These are phyloP conservation scores for Galemys pyrenaicus DNA, from an alignment of 2,113 vertebrate genomes.

Conservation along the genomic window DNA sequence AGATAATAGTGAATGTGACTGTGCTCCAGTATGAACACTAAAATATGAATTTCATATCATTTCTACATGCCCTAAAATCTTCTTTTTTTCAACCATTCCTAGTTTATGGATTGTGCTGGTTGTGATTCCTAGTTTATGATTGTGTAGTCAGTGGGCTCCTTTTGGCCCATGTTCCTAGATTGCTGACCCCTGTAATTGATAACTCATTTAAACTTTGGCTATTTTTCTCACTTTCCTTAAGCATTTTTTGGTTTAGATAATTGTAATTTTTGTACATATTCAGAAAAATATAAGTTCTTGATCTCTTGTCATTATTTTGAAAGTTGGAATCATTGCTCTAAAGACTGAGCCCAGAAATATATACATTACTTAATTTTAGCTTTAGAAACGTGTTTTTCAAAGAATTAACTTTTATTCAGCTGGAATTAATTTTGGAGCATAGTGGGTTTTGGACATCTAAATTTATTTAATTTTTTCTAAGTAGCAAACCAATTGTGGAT, in stretches of 20 bases:
- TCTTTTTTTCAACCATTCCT: conserved; percentile 1
- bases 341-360: conserved; percentile 13
- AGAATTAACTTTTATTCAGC: conserved; percentile 30
- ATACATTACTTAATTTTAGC: not conserved
- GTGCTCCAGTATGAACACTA: not conserved
- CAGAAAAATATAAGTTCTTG: not conserved
- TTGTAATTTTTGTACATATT: not conserved
- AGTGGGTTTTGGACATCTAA: not conserved
- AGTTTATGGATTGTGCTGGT: not conserved
- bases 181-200: not conserved
- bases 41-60: not conserved
- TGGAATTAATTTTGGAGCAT: conserved; percentile 49
- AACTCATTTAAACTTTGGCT: not conserved
- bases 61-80: conserved; percentile 6
- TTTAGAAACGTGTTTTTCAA: conserved; percentile 26
- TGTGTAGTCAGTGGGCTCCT: not conserved
- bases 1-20: not conserved
- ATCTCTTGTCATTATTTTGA: conserved; percentile 39
- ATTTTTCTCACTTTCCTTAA: not conserved
- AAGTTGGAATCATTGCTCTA: not conserved
- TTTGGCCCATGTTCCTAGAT: not conserved
- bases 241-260: not conserved
- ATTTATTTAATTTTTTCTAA: conserved; percentile 32
- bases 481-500: not conserved
- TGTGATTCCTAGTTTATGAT: no score